Conservation (phyloP, 2,797 vertebrate genomes). For the Nannoperca obscura region DNA sequence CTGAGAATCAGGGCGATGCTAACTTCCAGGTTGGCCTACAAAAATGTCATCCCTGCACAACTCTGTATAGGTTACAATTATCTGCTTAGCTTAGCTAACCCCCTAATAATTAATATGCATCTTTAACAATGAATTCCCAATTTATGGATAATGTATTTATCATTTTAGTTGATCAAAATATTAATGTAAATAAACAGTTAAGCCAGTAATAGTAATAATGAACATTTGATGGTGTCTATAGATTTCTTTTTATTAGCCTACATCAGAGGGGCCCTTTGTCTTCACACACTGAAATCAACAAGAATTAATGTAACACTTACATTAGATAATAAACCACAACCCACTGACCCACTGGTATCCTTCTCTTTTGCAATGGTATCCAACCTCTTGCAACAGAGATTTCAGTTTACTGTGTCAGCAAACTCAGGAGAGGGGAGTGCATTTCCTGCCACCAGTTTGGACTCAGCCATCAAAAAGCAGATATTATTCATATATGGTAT, state of each 20-base stretch:
- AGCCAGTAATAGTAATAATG: neutral
- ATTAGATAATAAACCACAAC: constrained; percentile 45
- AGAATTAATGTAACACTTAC: constrained; percentile 56
- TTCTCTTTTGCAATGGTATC: constrained; percentile 76
- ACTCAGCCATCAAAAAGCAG: constrained; percentile 14
- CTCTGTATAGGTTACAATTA: neutral
- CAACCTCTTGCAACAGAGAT: constrained; percentile 78
- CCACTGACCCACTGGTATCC: constrained; percentile 51
- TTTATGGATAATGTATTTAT: neutral
- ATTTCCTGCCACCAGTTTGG: constrained; percentile 63
- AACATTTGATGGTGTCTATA: neutral
- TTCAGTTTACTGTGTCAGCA: constrained; percentile 80
- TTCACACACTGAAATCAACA: constrained; percentile 5
- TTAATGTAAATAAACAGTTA: neutral
- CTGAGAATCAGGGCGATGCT: too few species aligned
- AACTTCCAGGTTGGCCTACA: too few species aligned
- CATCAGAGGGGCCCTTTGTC: neutral
- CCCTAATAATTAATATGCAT: neutral
- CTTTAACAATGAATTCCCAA: neutral
- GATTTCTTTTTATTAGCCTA: neutral
- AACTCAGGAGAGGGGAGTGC: constrained; percentile 49
- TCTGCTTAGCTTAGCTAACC: neutral
- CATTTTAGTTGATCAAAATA: neutral
- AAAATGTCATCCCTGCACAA: too few species aligned
- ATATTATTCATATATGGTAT: constrained; percentile 25